Percentiles rank a stretch among this genome's conserved stretches.
These are phyloP conservation scores for Eremobia ochroleuca DNA, from an alignment of 2,888 invertebrate genomes.

Conservation along the genomic window DNA sequence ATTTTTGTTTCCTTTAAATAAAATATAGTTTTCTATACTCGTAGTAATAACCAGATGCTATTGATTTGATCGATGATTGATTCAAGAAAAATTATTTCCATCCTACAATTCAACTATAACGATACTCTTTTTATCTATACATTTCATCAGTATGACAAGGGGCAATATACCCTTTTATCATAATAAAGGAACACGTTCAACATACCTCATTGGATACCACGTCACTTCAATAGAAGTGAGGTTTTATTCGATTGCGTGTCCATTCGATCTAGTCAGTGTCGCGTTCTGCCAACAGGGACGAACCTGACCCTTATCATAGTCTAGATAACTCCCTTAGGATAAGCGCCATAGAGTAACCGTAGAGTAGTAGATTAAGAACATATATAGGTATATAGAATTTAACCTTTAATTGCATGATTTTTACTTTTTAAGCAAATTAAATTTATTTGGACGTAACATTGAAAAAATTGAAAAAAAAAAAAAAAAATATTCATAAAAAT, in stretches of 20 bases:
- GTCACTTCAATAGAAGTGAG: slow-evolving; percentile 41
- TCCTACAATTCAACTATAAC: background rate
- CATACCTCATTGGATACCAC: background rate
- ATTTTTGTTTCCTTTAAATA: too few species aligned
- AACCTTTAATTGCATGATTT: too few species aligned
- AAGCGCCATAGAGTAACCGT: slow-evolving; percentile 2
- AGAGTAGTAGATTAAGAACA: background rate
- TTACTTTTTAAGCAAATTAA: too few species aligned
- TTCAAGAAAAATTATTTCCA: background rate
- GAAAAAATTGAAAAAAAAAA: too few species aligned
- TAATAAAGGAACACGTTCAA: slow-evolving; percentile 8
- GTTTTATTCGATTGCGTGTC: slow-evolving; percentile 50
- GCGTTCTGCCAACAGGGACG: slow-evolving; percentile 25
- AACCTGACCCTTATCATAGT: slow-evolving; percentile 50
- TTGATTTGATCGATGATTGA: too few species aligned
- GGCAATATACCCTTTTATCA: slow-evolving; percentile 1
- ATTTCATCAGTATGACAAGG: background rate
- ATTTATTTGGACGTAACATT: too few species aligned
- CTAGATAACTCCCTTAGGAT: slow-evolving; percentile 43
- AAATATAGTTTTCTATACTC: too few species aligned
- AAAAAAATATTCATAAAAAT: too few species aligned
- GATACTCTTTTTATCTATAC: background rate
- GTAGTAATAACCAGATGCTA: background rate
- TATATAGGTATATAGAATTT: background rate
- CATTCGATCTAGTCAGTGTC: slow-evolving; percentile 41